Conservation (phyloP, 2,113 vertebrate species). For the Poeciliopsis retropinna region DNA sequence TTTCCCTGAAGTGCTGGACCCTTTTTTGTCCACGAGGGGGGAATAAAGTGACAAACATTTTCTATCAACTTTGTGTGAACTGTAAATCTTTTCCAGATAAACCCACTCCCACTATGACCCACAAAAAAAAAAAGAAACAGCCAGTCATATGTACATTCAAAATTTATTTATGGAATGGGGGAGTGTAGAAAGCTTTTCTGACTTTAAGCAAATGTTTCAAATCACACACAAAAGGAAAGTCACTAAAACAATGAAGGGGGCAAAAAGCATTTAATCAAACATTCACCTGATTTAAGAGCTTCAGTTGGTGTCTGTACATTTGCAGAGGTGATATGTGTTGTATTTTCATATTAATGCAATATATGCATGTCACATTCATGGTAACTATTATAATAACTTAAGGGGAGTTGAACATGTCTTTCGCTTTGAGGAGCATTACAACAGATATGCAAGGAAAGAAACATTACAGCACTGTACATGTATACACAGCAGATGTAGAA, state of each 20-base stretch:
- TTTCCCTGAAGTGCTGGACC: constrained; percentile 72
- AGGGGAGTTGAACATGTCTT: constrained; percentile 19
- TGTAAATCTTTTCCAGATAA: not conserved
- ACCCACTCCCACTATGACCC: too few relatives aligned
- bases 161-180: constrained; percentile 96
- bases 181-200: constrained; percentile 95
- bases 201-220: constrained; percentile 91
- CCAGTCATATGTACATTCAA: constrained; percentile 75
- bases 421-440: not conserved
- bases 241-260: constrained; percentile 56
- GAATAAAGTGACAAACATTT: constrained; percentile 81
- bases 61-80: constrained; percentile 32
- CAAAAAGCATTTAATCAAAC: constrained; percentile 61
- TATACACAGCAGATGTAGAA: constrained; percentile 67
- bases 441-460: constrained; percentile 41
- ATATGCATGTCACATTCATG: constrained; percentile 71
- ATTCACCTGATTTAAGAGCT: constrained; percentile 73
- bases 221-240: constrained; percentile 73
- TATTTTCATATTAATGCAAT: constrained; percentile 55
- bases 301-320: constrained; percentile 58
- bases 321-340: constrained; percentile 67
- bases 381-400: constrained; percentile 27
- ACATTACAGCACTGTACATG: constrained; percentile 54
- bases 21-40: constrained; percentile 76
- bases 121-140: constrained; percentile 1